These are phyloP conservation scores for Drosophila niveifrons DNA, from an alignment of 2,888 invertebrate species.

Conservation along the genomic window DNA sequence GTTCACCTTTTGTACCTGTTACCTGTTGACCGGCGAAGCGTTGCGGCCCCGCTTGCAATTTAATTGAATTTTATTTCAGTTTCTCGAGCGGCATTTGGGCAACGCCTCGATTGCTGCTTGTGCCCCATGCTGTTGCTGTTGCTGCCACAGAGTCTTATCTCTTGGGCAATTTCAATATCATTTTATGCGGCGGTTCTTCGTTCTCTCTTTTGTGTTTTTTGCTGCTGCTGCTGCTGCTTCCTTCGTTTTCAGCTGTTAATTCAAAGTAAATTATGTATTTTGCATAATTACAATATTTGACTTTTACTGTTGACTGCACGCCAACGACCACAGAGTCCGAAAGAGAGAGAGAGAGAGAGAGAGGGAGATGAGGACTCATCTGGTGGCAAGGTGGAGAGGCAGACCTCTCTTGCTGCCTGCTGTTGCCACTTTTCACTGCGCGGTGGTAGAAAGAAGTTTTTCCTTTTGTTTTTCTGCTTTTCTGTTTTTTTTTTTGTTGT, in stretches of 20 bases:
- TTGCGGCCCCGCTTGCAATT: constrained; percentile 68
- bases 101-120: constrained; percentile 50
- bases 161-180: constrained; percentile 57
- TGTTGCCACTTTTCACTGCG: constrained; percentile 16
- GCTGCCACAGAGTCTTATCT: constrained; percentile 49
- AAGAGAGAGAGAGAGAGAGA: background rate
- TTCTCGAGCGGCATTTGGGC: constrained; percentile 71
- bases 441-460: constrained; percentile 2
- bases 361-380: background rate
- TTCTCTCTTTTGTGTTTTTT: constrained; percentile 6
- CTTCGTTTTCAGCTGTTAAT: constrained; percentile 75
- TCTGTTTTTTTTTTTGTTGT: constrained; percentile 6
- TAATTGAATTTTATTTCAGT: constrained; percentile 78
- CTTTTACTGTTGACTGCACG: constrained; percentile 79
- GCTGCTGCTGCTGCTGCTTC: constrained; percentile 26
- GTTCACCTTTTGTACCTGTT: constrained; percentile 52
- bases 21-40: constrained; percentile 63
- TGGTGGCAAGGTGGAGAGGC: background rate
- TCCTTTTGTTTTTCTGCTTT: constrained; percentile 7
- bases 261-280: constrained; percentile 80
- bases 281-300: constrained; percentile 80
- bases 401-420: constrained; percentile 25
- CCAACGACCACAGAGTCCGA: constrained; percentile 23
- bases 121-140: constrained; percentile 9
- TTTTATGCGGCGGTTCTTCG: constrained; percentile 45